Conservation (phyloP, 2,797 vertebrate species). For the Urosaurus nigricauda region DNA sequence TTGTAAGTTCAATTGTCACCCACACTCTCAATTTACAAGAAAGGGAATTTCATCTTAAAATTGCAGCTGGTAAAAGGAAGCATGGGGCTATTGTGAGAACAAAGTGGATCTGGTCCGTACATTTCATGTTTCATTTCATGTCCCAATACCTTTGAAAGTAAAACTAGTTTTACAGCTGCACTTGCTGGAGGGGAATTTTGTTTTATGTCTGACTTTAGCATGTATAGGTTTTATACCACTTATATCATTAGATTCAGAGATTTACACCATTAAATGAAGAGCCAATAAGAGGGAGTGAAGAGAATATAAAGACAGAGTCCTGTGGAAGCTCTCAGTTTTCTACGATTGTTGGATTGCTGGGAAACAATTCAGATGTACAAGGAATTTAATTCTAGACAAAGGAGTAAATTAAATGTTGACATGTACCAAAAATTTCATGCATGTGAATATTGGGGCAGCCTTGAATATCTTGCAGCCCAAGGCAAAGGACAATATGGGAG, state of each 20-base stretch:
- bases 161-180: neutral
- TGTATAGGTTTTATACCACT: constrained; percentile 8
- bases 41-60: neutral
- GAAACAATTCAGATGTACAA: neutral
- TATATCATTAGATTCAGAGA: neutral
- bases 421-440: neutral
- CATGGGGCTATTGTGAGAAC: neutral
- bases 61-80: neutral
- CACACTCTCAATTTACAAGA: neutral
- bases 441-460: neutral
- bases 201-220: neutral
- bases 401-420: neutral
- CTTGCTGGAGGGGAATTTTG: constrained; percentile 9
- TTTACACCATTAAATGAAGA: neutral
- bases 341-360: neutral
- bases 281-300: neutral
- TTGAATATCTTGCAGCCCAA: neutral
- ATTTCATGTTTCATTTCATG: constrained; percentile 11
- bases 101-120: neutral
- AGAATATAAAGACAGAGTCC: neutral
- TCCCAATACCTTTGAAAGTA: constrained; percentile 11
- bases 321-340: neutral
- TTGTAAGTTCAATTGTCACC: neutral
- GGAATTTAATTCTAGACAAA: neutral
- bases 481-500: neutral